A percentile compares a stretch with the other conserved stretches of the same genome.
Conservation (phyloP, 2,888 invertebrate genomes). For the Sesia bembeciformis region DNA sequence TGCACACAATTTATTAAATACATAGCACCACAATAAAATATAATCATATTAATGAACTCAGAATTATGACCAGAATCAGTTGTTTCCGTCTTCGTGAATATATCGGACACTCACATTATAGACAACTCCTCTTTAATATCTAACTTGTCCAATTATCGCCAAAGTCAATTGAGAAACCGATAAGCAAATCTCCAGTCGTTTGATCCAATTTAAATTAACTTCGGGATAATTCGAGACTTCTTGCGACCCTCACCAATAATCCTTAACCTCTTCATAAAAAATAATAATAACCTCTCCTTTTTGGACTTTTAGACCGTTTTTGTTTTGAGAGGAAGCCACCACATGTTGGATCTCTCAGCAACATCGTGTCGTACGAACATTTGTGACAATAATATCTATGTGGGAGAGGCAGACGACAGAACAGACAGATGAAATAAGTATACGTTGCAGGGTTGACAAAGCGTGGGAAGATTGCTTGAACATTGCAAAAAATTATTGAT, state of each 20-base stretch:
- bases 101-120: not conserved
- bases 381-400: not conserved
- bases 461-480: not conserved
- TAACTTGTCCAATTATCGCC: constrained; percentile 2
- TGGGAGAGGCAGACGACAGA: not conserved
- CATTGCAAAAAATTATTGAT: too few species aligned
- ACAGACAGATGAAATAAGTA: not conserved
- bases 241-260: not conserved
- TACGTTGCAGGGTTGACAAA: not conserved
- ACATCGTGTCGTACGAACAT: not conserved
- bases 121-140: not conserved
- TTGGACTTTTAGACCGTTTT: constrained; percentile 2
- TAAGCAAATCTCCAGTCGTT: not conserved
- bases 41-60: too few species aligned
- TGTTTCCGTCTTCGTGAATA: not conserved
- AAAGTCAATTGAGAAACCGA: not conserved
- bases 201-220: not conserved
- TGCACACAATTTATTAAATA: too few species aligned
- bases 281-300: not conserved
- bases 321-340: constrained; percentile 8
- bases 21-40: too few species aligned
- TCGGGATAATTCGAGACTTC: not conserved
- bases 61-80: too few species aligned
- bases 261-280: not conserved
- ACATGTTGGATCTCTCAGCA: constrained; percentile 4